These are phyloP conservation scores for Drosophila paucipuncta DNA, from an alignment of 2,888 invertebrate species.

Conservation along the genomic window DNA sequence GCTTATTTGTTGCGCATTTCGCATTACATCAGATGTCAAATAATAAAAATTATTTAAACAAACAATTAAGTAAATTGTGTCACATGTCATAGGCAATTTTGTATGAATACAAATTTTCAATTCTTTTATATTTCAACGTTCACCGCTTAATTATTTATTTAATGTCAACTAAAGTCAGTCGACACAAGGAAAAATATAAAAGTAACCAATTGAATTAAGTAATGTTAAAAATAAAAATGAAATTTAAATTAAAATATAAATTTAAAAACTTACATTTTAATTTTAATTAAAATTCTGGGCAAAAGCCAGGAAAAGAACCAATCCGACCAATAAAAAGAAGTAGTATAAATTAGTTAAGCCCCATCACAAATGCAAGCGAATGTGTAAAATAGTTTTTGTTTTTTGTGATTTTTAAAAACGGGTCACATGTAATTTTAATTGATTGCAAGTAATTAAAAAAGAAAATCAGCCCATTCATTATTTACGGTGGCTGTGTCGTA, in stretches of 20 bases:
- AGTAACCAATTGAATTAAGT: background rate
- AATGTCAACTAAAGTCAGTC: background rate
- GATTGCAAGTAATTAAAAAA: constrained; percentile 2
- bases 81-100: background rate
- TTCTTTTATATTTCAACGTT: background rate
- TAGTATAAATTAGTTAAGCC: background rate
- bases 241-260: no score
- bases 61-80: background rate
- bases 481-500: background rate
- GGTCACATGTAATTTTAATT: background rate
- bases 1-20: constrained; percentile 3
- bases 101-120: background rate
- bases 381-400: background rate
- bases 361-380: background rate
- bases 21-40: constrained; percentile 4
- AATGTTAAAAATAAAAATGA: no score
- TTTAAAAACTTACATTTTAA: no score
- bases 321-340: background rate
- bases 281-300: no score
- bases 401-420: background rate
- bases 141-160: background rate
- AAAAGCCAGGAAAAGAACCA: background rate
- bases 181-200: background rate
- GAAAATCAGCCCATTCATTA: no score
- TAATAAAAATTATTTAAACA: constrained; percentile 41